phyloP scores from a whole-genome alignment of 2,113 vertebrate genomes.

The Alces alces region DNA sequence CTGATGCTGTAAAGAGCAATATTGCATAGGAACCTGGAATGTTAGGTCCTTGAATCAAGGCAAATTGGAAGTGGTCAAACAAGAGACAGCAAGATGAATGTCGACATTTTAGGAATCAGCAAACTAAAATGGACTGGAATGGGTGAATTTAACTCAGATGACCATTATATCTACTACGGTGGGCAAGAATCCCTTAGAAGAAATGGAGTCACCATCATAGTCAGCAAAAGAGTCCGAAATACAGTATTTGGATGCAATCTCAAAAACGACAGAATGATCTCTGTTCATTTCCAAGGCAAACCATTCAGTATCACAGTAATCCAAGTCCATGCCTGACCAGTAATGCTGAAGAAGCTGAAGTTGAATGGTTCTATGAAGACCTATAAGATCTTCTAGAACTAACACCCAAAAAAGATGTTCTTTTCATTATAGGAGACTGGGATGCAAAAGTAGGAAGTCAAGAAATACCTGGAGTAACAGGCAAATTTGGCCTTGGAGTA shows the following conservation, averaged over 20 bases:
- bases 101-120: not conserved
- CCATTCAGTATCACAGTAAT: not conserved
- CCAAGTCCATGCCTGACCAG: not conserved
- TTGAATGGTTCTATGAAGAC: not conserved
- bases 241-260: not conserved
- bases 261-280: not conserved
- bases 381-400: not conserved
- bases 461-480: not conserved
- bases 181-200: not conserved
- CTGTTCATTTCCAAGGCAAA: not conserved
- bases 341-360: not conserved
- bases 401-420: not conserved
- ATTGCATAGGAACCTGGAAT: not conserved
- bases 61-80: not conserved
- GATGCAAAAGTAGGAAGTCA: not conserved
- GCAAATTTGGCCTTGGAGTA: not conserved
- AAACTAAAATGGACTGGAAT: not conserved
- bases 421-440: not conserved
- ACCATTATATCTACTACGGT: not conserved
- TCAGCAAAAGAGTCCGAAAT: accelerated
- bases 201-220: not conserved
- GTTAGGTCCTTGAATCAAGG: not conserved
- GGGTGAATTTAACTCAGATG: not conserved
- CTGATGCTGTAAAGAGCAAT: not conserved
- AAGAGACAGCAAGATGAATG: not conserved